Conservation (phyloP, 1,140 invertebrate genomes). For the Macrobrachium nipponense region DNA sequence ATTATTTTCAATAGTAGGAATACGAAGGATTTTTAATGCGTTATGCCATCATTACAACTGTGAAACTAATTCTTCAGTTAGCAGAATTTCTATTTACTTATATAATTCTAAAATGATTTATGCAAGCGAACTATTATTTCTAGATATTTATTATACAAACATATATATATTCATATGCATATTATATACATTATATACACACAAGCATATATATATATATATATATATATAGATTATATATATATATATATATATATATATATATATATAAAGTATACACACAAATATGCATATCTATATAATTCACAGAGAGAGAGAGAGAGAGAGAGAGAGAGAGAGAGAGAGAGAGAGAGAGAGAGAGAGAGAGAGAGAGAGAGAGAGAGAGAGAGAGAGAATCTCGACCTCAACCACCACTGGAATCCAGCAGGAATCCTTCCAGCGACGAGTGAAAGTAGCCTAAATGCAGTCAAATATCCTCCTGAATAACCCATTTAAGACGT, state of each 20-base stretch:
- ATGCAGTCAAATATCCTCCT: too few species aligned
- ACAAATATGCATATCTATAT: not conserved
- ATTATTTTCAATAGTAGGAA: too few species aligned
- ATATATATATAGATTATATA: constrained; percentile 5
- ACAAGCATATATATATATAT: not conserved
- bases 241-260: not conserved
- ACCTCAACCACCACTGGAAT: not conserved
- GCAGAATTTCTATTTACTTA: too few species aligned
- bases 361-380: not conserved
- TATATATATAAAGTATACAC: not conserved
- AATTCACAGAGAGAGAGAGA: not conserved
- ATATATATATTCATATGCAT: too few species aligned
- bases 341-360: not conserved
- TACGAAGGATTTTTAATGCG: too few species aligned
- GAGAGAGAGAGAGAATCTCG: not conserved
- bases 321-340: not conserved
- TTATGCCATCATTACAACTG: too few species aligned
- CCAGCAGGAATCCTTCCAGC: not conserved
- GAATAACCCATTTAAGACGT: too few species aligned
- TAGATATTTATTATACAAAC: not conserved
- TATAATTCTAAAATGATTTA: too few species aligned
- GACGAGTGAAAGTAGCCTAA: too few species aligned
- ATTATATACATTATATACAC: not conserved
- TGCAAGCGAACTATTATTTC: not conserved
- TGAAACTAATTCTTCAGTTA: too few species aligned